Base-by-base conservation (phyloP, 2,113 vertebrate genomes). In the Actenoides hombroni region DNA sequence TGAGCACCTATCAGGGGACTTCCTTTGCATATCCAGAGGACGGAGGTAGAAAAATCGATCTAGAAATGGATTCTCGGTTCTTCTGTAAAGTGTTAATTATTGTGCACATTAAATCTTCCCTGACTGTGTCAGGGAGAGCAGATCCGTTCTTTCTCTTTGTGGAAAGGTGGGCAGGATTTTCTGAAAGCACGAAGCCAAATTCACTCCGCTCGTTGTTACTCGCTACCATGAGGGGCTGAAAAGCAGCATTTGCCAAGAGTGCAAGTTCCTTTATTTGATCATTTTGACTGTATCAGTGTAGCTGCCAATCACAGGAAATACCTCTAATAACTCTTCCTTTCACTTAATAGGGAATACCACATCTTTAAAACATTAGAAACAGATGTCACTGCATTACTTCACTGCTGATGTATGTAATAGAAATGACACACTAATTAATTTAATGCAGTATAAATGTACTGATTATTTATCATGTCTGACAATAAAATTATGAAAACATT, bases 401-500 rank as follows among this genome's bases (percentile, higher is more conserved):
- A 98, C 96, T 97, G 95, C 97, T 98, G 97, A 98, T 98, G 94
- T 98, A 98, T 98, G 96, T 98, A 98, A 97, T 97, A 97, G 96
- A 97, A 97, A 98, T 97, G 97, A 97, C 97, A 98, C 97, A 94
- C 96, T 98, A 98, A 98, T 98, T 98, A 98, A 98, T 99, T 98
- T 98, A 98, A 97, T 98, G 94, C 97, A 97, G 95, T 97, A 97
- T 98, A 98, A 98, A 97, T 97, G 96, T 97, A 98, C 98, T 98
- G 98, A 98, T 98, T 98, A 98, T 98, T 98, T 98, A 98, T 98
- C 97, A 98, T 95, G 89, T 92, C 96, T 98, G 98, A 98, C 98
- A 98, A 98, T 98, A 98, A 97, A 98, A 98, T 98, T 98, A 98
- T 98, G 97, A 98, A 98, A 98, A 98, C 97, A 98, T 98, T 98